Base-by-base conservation (phyloP, 2,888 invertebrate species). In the Ornithoptera alexandrae region DNA sequence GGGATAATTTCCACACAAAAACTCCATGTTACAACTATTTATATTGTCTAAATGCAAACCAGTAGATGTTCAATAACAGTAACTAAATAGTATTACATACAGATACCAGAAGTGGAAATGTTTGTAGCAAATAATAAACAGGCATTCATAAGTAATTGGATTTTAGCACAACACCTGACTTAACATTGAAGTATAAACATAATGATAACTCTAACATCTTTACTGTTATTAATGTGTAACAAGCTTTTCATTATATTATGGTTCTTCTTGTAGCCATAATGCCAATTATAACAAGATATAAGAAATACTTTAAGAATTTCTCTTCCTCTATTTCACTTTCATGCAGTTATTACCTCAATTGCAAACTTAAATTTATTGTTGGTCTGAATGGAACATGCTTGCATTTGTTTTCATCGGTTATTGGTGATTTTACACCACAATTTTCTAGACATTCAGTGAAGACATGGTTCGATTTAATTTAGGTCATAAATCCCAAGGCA, bases 61-160 rank as follows among this genome's bases (percentile, higher is more conserved):
- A 4, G 5, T n/a, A 46, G 46, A 0, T 0, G 18, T 53, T n/a
- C n/a, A n/a, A 53, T 5, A n/a, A n/a, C 7, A 53, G 7, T 53
- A n/a, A 1, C n/a, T n/a, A 53, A 53, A 53, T 46, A 15, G 15
- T 2, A 46, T 46, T 46, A 12, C 2, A 46, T 46, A 42, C 46
- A 46, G 12, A 2, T 46, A 46, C 15, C 15, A 46, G 46, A 46
- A 46, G 1, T 46, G 46, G 12, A 53, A 53, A 6, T n/a, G 53
- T 50, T 15, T 50, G 17, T 18, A 50, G 18, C 15, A 15, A 15
- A 50, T 17, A 50, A 17, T 39, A 39, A 39, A 39, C 18, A n/a
- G 53, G 5, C n/a, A 53, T 30, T 30, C 30, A 30, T 53, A n/a
- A 18, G 20, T 62, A 62, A 62, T 62, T 62, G 62, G 39, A 62